Conservation (phyloP, 92 coral and sea anemone genomes). For the Siderastrea siderea region DNA sequence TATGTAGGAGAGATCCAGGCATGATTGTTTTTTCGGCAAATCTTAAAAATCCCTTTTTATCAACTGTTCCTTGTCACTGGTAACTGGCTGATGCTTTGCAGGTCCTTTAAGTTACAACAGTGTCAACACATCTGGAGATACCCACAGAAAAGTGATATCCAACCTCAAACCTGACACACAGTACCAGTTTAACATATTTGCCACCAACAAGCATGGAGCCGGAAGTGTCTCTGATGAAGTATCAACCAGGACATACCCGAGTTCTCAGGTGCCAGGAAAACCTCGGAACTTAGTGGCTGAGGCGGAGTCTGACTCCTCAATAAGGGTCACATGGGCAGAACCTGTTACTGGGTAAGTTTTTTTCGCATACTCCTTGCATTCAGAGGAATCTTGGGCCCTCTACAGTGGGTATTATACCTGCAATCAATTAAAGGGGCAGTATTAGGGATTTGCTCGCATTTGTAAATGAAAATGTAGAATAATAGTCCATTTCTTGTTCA, state of each 20-base stretch:
- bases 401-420: no score
- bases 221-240: slow-evolving; percentile 51
- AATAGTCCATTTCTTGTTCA: no score
- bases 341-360: slow-evolving; percentile 77
- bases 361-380: not conserved
- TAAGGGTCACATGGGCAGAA: slow-evolving; percentile 82
- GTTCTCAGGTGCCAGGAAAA: slow-evolving; percentile 48
- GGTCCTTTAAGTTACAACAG: not conserved
- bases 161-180: slow-evolving; percentile 61
- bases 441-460: no score
- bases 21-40: no score
- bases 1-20: no score
- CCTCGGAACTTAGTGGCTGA: slow-evolving; percentile 74
- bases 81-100: not conserved
- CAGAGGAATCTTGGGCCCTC: no score
- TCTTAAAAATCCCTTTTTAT: no score
- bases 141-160: slow-evolving; percentile 30
- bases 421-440: no score
- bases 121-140: slow-evolving; percentile 36
- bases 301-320: slow-evolving; percentile 65
- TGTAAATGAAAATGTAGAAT: no score
- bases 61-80: no score
- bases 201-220: slow-evolving; percentile 52
- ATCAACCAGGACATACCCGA: slow-evolving; percentile 52
- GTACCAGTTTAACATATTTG: slow-evolving; percentile 70